Conservation (phyloP, 30 jellyfish, hydroid and myxozoan species). For the Cassiopea xamachana region DNA sequence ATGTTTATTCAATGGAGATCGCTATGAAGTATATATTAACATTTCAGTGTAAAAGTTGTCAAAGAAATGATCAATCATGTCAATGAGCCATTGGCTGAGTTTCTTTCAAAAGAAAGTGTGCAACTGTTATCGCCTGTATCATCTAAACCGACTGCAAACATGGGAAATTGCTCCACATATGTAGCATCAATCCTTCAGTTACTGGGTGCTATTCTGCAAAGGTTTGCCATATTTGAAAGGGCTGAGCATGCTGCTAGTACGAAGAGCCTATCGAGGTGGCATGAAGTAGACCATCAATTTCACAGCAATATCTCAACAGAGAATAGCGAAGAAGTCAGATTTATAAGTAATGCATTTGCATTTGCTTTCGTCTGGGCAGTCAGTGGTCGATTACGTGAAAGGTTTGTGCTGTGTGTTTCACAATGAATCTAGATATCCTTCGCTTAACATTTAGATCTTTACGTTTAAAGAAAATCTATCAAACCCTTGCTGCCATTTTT, state of each 20-base stretch:
- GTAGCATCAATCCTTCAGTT: slow-evolving; percentile 51
- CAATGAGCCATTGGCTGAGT: slow-evolving; percentile 45
- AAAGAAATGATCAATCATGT: slow-evolving; percentile 56
- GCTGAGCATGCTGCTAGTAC: slow-evolving; percentile 6
- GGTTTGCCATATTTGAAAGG: slow-evolving; percentile 35
- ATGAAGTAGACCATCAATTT: slow-evolving; percentile 9
- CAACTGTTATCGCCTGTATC: background rate
- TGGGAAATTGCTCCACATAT: background rate
- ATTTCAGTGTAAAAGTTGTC: slow-evolving; percentile 41
- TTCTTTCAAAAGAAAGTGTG: slow-evolving; percentile 27
- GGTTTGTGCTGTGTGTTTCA: slow-evolving; percentile 28
- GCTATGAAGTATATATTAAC: background rate
- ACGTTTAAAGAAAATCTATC: no score
- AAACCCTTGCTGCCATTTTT: no score
- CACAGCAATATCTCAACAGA: background rate
- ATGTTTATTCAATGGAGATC: no score
- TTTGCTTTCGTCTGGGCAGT: slow-evolving; percentile 79
- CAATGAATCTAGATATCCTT: no score
- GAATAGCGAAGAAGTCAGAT: slow-evolving; percentile 33
- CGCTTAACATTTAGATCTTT: no score
- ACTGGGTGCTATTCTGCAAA: slow-evolving; percentile 37
- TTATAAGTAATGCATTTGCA: slow-evolving; percentile 72
- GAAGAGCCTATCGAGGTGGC: slow-evolving; percentile 13
- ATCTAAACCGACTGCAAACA: background rate
- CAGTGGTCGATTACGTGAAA: slow-evolving; percentile 57